A percentile compares a stretch with the other conserved stretches of the same genome.
phyloP scores from a whole-genome alignment of 37 sponge, comb jelly and placozoan genomes.

The Chondrosia reniformis region DNA sequence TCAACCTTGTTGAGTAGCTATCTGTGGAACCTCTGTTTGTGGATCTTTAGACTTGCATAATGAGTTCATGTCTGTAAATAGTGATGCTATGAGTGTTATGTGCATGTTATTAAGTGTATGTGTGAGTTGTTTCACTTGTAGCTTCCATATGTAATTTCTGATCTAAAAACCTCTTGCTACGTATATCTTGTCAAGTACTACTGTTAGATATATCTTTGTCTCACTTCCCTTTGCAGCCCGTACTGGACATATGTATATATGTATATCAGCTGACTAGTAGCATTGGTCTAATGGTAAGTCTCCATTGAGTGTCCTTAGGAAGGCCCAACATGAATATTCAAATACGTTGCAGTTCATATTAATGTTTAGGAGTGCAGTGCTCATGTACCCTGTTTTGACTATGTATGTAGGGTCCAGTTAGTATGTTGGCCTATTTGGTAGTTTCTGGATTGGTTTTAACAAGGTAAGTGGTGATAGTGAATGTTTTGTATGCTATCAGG shows the following conservation, averaged over 20 bases:
- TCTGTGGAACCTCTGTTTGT: no score
- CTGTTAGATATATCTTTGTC: no score
- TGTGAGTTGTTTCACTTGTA: neutral
- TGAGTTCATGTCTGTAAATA: neutral
- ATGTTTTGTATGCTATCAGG: neutral
- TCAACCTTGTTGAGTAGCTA: no score
- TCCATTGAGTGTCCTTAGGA: no score
- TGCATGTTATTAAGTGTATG: neutral
- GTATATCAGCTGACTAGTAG: constrained; percentile 34
- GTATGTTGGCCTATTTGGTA: constrained; percentile 75
- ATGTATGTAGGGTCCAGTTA: constrained; percentile 55
- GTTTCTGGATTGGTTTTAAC: constrained; percentile 79
- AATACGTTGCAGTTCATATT: neutral
- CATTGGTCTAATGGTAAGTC: constrained; percentile 44
- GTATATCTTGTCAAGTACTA: no score
- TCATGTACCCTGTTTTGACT: neutral
- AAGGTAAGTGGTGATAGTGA: constrained; percentile 36
- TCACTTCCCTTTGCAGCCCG: constrained; percentile 32
- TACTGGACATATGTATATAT: constrained; percentile 69
- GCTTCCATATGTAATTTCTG: no score
- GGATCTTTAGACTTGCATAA: no score
- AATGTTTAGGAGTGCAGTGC: neutral
- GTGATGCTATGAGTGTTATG: neutral
- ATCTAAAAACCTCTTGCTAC: no score
- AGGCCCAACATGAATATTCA: neutral